Evolutionary conservation across 2,888 invertebrate genomes (phyloP).

Genomic region (Panzeria rudis): DNA sequence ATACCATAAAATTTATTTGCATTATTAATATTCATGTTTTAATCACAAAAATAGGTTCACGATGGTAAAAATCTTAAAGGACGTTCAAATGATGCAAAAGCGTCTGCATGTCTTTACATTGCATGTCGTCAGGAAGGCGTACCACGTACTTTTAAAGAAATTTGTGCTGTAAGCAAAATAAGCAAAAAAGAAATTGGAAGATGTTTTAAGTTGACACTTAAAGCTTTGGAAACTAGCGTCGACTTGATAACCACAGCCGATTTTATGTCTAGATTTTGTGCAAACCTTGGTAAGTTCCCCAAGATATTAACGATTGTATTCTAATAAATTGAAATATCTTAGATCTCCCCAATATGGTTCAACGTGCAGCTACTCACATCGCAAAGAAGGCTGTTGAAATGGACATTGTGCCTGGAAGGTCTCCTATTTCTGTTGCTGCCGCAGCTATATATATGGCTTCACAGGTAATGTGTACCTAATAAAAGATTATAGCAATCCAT

Average conservation of each 20-base stretch:
- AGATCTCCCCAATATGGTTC: conserved; percentile 92
- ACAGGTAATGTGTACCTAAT: conserved; percentile 86
- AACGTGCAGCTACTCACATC: conserved; percentile 97
- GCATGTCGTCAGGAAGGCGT: conserved; percentile 99
- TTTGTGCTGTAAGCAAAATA: conserved; percentile 99
- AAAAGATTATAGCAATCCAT: no score
- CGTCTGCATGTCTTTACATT: conserved; percentile 99
- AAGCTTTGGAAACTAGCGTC: conserved; percentile 97
- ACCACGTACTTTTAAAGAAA: conserved; percentile 99
- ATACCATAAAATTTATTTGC: neutral
- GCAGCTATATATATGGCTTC: conserved; percentile 99
- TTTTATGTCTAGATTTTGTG: conserved; percentile 99
- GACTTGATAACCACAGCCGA: conserved; percentile 99
- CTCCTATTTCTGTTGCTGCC: conserved; percentile 99
- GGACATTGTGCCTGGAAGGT: conserved; percentile 98
- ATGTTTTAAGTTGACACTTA: conserved; percentile 98
- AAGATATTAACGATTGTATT: neutral
- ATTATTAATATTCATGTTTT: neutral
- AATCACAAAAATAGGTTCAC: conserved; percentile 87
- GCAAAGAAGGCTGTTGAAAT: conserved; percentile 98
- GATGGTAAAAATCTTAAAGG: conserved; percentile 98
- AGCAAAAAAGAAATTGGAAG: conserved; percentile 99
- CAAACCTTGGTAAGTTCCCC: conserved; percentile 89
- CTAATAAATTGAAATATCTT: conserved; percentile 28
- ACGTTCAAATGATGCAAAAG: conserved; percentile 98